Conservation (phyloP, 1,140 invertebrate genomes). For the Drosophila kohkoa region DNA sequence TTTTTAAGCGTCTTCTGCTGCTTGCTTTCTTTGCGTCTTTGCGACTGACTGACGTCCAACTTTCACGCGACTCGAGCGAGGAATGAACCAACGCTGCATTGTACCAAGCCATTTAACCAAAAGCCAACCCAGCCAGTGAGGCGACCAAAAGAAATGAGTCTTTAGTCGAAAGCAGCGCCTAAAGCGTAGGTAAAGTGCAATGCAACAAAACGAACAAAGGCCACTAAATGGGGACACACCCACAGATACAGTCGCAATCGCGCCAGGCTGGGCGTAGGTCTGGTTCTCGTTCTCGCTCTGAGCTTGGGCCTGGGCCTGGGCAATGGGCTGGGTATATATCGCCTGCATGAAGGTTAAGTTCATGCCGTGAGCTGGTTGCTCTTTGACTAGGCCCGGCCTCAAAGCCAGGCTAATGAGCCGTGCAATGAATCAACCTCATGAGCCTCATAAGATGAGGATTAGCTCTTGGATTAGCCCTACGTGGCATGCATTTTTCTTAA, state of each 20-base stretch:
- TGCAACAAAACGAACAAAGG: slow-evolving; percentile 46
- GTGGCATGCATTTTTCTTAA: slow-evolving; percentile 13
- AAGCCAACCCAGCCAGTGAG: slow-evolving; percentile 45
- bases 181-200: slow-evolving; percentile 39
- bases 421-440: slow-evolving; percentile 46
- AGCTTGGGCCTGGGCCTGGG: slow-evolving; percentile 12
- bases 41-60: slow-evolving; percentile 61
- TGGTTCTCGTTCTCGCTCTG: slow-evolving; percentile 5
- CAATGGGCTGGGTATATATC: slow-evolving; percentile 22
- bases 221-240: slow-evolving; percentile 49
- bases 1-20: slow-evolving; percentile 50
- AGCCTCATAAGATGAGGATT: slow-evolving; percentile 50
- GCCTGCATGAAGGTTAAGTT: slow-evolving; percentile 69
- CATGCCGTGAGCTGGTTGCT: slow-evolving; percentile 51
- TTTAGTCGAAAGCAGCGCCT: slow-evolving; percentile 42
- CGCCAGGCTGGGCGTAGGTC: slow-evolving; percentile 14
- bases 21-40: slow-evolving; percentile 73
- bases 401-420: slow-evolving; percentile 56
- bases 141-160: slow-evolving; percentile 48
- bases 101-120: slow-evolving; percentile 82
- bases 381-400: slow-evolving; percentile 55
- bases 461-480: slow-evolving; percentile 33
- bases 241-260: slow-evolving; percentile 3
- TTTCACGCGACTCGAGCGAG: slow-evolving; percentile 80
- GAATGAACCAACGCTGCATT: slow-evolving; percentile 77